Evolutionary conservation across 2,797 vertebrate genomes (phyloP).

Genomic region (Australoheros facetus): DNA sequence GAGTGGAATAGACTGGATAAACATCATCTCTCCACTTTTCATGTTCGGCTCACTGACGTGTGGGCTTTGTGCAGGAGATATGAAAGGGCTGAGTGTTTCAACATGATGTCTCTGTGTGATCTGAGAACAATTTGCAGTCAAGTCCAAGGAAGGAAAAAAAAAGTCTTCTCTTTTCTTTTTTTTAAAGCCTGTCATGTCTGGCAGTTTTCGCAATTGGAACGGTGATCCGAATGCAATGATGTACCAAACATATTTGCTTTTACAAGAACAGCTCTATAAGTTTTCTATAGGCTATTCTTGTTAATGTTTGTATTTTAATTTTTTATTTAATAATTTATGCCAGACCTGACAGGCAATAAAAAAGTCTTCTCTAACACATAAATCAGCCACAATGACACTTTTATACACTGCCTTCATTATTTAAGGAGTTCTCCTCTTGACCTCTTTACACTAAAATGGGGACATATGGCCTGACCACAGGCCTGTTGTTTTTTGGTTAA

Average conservation of each 20-base stretch:
- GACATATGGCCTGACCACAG: constrained; percentile 13
- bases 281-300: too few species aligned
- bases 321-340: too few species aligned
- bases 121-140: constrained; percentile 74
- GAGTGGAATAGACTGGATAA: constrained; percentile 63
- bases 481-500: constrained; percentile 59
- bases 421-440: constrained; percentile 10
- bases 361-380: constrained; percentile 41
- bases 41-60: constrained; percentile 50
- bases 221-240: too few species aligned
- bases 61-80: constrained; percentile 51
- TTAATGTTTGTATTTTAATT: too few species aligned
- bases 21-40: constrained; percentile 66
- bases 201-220: too few species aligned
- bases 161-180: not conserved
- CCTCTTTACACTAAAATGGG: constrained; percentile 14
- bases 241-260: too few species aligned
- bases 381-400: constrained; percentile 70
- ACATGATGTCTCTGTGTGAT: constrained; percentile 58
- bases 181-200: too few species aligned
- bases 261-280: too few species aligned
- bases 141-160: constrained; percentile 15
- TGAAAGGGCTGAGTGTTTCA: constrained; percentile 74
- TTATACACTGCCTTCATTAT: constrained; percentile 4
- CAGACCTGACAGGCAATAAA: too few species aligned